A percentile compares a stretch with the other conserved stretches of the same genome.
Conservation (phyloP, 2,113 vertebrate genomes). For the Coturnix japonica region DNA sequence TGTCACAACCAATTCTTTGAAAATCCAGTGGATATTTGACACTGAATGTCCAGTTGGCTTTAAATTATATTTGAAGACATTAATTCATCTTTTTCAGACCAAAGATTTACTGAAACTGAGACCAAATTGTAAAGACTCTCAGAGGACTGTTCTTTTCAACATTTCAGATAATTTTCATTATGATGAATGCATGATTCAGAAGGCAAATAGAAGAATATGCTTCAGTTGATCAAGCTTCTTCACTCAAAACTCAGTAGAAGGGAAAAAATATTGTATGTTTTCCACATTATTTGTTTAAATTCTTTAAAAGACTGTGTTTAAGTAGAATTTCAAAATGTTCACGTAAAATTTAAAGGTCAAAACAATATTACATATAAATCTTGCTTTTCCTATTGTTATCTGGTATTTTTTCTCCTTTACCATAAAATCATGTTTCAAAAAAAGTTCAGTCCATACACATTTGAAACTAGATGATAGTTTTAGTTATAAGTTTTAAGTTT, state of each 20-base stretch:
- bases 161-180: background rate
- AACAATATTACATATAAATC: background rate
- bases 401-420: background rate
- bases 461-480: background rate
- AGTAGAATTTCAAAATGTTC: background rate
- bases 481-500: background rate
- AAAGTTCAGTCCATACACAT: background rate
- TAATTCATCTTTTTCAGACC: background rate
- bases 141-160: background rate
- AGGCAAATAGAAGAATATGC: background rate
- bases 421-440: background rate
- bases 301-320: background rate
- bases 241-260: background rate
- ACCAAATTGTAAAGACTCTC: background rate
- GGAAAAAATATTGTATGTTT: background rate
- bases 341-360: background rate
- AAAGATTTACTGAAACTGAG: background rate
- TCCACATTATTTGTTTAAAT: background rate
- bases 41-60: background rate
- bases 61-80: background rate
- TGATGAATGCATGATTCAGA: background rate
- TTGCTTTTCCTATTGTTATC: background rate
- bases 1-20: background rate
- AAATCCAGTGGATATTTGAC: background rate
- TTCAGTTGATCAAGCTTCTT: background rate